Conservation (phyloP, 1,140 invertebrate species). For the Cotesia chilonis region DNA sequence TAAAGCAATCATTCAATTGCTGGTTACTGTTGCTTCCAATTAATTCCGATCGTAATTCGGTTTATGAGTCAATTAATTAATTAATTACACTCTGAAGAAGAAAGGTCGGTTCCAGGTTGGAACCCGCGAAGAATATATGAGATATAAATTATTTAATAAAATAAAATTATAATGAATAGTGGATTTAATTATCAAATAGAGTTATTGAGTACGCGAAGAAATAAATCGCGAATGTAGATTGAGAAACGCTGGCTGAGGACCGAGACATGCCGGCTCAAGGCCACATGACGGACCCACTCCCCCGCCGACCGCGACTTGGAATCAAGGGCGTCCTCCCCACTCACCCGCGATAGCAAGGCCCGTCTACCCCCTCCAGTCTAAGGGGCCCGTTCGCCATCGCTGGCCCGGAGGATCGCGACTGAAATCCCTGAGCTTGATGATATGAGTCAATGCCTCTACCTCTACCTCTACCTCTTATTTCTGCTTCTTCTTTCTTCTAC, state of each 20-base stretch:
- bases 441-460: background rate
- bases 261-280: constrained; percentile 60
- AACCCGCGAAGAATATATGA: too few species aligned
- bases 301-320: constrained; percentile 54
- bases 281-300: constrained; percentile 58
- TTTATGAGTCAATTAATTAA: too few species aligned
- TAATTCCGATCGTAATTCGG: background rate
- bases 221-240: constrained; percentile 41
- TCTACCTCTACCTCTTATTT: too few species aligned
- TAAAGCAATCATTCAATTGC: too few species aligned
- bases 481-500: too few species aligned
- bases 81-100: background rate
- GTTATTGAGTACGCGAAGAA: background rate
- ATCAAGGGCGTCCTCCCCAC: constrained; percentile 60
- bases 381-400: background rate
- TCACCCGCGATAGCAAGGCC: constrained; percentile 22
- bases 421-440: background rate
- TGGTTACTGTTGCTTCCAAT: background rate
- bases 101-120: background rate
- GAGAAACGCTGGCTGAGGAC: constrained; percentile 59
- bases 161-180: too few species aligned
- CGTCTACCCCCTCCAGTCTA: constrained; percentile 17
- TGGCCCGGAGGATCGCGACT: background rate
- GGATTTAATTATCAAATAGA: background rate
- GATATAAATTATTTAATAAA: too few species aligned